Evolutionary conservation across 2,888 invertebrate genomes (phyloP), one percentile per base, ranked within the genome.

Genomic region (Drosophila mayaguana): DNA sequence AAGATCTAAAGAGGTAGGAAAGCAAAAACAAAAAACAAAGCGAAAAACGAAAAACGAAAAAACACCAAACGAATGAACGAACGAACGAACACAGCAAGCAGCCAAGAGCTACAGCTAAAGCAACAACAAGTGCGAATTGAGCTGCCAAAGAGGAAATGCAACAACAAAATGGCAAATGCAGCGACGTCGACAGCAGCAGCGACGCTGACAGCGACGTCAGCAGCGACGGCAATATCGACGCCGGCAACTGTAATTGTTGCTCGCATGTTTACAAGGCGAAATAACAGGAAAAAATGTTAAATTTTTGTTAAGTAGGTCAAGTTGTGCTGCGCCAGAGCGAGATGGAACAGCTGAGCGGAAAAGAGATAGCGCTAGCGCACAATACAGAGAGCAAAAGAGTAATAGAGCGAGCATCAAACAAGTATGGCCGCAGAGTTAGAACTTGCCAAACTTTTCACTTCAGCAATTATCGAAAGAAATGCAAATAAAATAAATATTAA

Each of bases 201-300:
- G 57, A 54, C 56, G 63, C 59, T 63, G 68, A 32, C 64, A 45
- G 62, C 36, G 50, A 40, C 56, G 53, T 36, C 60, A 59, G 54
- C 69, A 18, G 46, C 51, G 32, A 42, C 56, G 56, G 48, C 70
- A 56, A 62, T 74, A 74, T 80, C 83, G 81, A 75, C 72, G 71
- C 82, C 82, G 82, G 75, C 81, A 88, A 90, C 91, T 88, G 87
- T 87, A 90, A 91, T 91, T 84, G 80, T 72, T 86, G 86, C 83
- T 80, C 80, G 74, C 75, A 81, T 83, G 83, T 89, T 88, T 87
- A 88, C 83, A 79, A 90, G 81, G 89, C 88, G 75, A 90, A 91
- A 92, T 92, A 92, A 92, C 92, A 91, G 92, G 91, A 92, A 91
- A 91, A 91, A 91, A 81, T 78, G 74, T 84, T 70, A 88, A 84